Base-by-base conservation (phyloP, 2,888 invertebrate genomes). In the Anaspis maculata region DNA sequence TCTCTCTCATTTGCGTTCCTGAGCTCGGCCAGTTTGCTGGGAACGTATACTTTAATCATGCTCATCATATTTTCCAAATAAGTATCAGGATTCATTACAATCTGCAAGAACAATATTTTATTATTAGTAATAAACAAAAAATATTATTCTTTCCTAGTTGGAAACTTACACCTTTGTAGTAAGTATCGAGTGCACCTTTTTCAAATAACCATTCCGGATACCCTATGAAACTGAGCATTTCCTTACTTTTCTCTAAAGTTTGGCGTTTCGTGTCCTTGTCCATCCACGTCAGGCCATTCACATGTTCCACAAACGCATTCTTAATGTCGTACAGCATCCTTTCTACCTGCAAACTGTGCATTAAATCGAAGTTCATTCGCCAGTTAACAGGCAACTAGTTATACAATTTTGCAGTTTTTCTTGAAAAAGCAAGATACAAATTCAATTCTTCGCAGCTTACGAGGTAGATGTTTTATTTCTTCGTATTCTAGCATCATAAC, bases 181-280 rank as follows among this genome's bases (percentile, higher is more conserved):
- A 77, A 27, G 69, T 62, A 48, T 87, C 79, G 27, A 88, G 59
- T 30, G 69, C 68, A 0, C 74, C 74, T 13, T 73, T 70, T 45
- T 82, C 72, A 27, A 79, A 71, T 2, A 88, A 67, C 84, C 86
- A 87, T 30, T 78, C 71, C 0, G 87, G 87, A 57, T 79, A 85
- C 1, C 86, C 87, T 45, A 88, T 78, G 34, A 80, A 76, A 32
- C 78, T 77, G 32, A 75, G 73, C 82, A 87, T 86, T 49, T 76
- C 72, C 22, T 73, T 71, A 2, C 78, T 81, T 59, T 88, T 88
- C 45, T 77, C 76, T 34, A 85, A 71, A 0, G 86, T 85, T 3
- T 76, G 79, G 14, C 69, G 47, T 61, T 86, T 86, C 0, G 87
- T 88, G 30, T 68, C 58, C 13, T 67, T 64, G 52, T 88, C 87